Base-by-base conservation (phyloP, 2,888 invertebrate genomes). In the Hemithea aestivaria region DNA sequence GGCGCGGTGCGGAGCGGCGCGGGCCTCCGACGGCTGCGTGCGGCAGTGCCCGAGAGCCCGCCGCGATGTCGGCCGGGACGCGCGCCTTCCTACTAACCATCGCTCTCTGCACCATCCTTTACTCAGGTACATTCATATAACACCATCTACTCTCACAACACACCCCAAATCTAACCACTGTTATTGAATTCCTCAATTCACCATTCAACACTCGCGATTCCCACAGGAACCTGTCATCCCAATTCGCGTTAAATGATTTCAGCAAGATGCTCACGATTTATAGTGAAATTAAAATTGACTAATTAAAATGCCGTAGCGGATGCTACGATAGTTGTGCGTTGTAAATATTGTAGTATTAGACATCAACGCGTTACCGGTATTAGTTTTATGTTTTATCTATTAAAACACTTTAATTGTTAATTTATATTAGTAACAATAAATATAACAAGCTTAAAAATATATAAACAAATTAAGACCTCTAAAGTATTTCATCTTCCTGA, bases 11-110 rank as follows among this genome's bases (percentile, higher is more conserved):
- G 50, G 48, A 48, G 40, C 46, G 57, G 38, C 48, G 36, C 43
- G 49, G 51, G 51, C n/a, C n/a, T n/a, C 5, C 16, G 16, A 16
- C 50, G 53, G 51, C 37, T 46, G 60, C 62, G 73, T 67, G 60
- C 81, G 80, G 79, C 84, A 84, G 82, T 83, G 63, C 60, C 61
- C 62, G 65, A 66, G 72, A 36, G 35, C 53, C 77, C 70, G 71
- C 72, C 79, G 79, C 74, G 74, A 87, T 85, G 87, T 69, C 74
- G 80, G 76, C 75, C 71, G 79, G 77, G 62, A 66, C 74, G 65
- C 84, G 81, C 73, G 83, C 66, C 55, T 67, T 68, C 33, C 48
- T 84, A 41, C 72, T 85, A 33, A 48, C 58, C 10, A 59, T 68
- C 48, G 79, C 79, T 24, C 62, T 87, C 12, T 73, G 87, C 48